Percentiles rank a stretch among this genome's conserved stretches.
These are phyloP conservation scores for Phalacrocorax aristotelis DNA, from an alignment of 2,113 vertebrate genomes.

Conservation along the genomic window DNA sequence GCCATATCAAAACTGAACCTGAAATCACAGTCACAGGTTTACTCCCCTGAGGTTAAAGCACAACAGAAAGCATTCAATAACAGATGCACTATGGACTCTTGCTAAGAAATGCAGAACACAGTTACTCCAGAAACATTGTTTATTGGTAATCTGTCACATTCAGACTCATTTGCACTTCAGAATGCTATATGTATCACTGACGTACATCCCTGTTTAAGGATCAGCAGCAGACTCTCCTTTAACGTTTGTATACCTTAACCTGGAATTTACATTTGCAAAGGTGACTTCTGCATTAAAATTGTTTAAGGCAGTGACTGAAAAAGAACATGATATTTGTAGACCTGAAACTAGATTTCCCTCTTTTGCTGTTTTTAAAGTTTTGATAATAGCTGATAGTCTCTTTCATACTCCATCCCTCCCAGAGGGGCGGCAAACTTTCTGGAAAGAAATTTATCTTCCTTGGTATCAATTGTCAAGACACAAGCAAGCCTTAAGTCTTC, in stretches of 20 bases:
- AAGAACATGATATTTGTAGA: neutral
- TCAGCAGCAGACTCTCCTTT: neutral
- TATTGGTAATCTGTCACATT: too few species aligned
- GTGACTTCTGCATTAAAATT: neutral
- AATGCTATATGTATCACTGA: neutral
- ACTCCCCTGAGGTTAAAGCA: neutral
- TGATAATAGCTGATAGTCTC: neutral
- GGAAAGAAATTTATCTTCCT: neutral
- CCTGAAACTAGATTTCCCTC: neutral
- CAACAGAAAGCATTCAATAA: neutral
- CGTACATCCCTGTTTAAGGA: neutral
- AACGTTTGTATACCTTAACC: neutral
- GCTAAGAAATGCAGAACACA: neutral
- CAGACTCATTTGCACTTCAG: neutral
- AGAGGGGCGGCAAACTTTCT: neutral
- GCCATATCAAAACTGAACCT: neutral
- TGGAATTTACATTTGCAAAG: neutral
- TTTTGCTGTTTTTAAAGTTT: neutral
- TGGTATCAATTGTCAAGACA: neutral
- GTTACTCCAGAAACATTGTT: neutral
- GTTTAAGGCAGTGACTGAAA: neutral
- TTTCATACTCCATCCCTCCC: neutral
- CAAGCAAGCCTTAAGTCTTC: neutral
- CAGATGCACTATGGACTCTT: neutral
- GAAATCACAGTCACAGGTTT: accelerated